These are phyloP conservation scores for Agonopterix heracliana DNA, from an alignment of 2,888 invertebrate species.

Conservation along the genomic window DNA sequence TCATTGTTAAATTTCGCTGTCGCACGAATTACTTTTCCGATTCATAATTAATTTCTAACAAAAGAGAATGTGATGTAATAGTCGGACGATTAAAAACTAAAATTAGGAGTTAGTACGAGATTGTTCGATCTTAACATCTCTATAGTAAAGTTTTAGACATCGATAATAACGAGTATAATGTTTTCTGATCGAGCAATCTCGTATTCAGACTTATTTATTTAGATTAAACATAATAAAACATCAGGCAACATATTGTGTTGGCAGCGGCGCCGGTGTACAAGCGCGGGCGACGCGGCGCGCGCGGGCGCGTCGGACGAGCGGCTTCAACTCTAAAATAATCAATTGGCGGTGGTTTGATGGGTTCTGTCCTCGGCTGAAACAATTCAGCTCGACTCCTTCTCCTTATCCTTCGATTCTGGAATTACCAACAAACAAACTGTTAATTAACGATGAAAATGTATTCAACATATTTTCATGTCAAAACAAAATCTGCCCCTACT, in stretches of 20 bases:
- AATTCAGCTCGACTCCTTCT: constrained; percentile 83
- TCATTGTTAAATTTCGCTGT: constrained; percentile 65
- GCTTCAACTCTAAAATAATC: constrained; percentile 65
- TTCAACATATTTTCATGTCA: no score
- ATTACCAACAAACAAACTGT: constrained; percentile 16
- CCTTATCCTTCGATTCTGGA: constrained; percentile 82
- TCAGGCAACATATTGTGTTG: constrained; percentile 55
- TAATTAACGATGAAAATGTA: no score
- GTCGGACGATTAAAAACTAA: constrained; percentile 49
- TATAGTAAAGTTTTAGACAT: not conserved
- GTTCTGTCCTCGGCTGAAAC: constrained; percentile 57
- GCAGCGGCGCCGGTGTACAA: constrained; percentile 14
- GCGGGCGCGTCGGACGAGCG: constrained; percentile 22
- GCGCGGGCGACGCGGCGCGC: constrained; percentile 23
- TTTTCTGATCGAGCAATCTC: constrained; percentile 40
- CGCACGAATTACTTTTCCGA: constrained; percentile 24
- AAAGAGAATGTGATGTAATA: constrained; percentile 44
- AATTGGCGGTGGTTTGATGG: constrained; percentile 74
- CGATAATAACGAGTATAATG: no score
- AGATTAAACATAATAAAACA: constrained; percentile 43
- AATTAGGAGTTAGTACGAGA: constrained; percentile 36
- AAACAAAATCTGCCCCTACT: no score
- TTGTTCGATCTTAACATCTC: constrained; percentile 30
- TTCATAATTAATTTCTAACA: constrained; percentile 28
- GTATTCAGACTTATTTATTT: constrained; percentile 47